Percentiles rank a stretch among this genome's conserved stretches.
phyloP scores from a whole-genome alignment of 92 coral and sea anemone genomes.

The Epizoanthus ramosus region DNA sequence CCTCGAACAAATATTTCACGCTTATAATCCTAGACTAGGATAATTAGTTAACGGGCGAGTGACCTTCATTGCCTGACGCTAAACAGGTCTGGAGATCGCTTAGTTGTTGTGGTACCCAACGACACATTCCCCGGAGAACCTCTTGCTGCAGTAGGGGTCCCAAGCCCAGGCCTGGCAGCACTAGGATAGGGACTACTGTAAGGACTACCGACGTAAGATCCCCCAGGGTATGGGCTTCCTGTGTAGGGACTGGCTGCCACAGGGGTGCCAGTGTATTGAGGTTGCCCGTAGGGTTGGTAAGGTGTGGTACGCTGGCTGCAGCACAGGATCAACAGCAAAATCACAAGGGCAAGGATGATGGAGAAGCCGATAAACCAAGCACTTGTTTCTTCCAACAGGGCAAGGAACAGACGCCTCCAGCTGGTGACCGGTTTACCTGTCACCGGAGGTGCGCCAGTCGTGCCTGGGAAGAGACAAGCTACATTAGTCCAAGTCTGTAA shows the following conservation, averaged over 20 bases:
- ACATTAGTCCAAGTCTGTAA: neutral
- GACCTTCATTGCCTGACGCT: constrained; percentile 27
- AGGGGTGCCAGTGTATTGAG: constrained; percentile 29
- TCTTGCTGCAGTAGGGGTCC: neutral
- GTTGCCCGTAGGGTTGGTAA: constrained; percentile 33
- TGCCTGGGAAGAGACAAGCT: neutral
- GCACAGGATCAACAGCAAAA: constrained; percentile 71
- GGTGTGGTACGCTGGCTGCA: constrained; percentile 66
- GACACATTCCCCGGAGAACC: constrained; percentile 29
- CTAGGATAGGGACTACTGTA: constrained; percentile 8
- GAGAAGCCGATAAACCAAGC: constrained; percentile 87
- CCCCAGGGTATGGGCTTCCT: constrained; percentile 50
- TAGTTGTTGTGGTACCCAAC: constrained; percentile 17
- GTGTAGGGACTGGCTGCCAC: constrained; percentile 62
- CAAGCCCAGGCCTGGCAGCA: neutral
- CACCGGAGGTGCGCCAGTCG: constrained; percentile 20
- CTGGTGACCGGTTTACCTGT: constrained; percentile 35
- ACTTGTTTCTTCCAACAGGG: constrained; percentile 82
- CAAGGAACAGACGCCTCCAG: constrained; percentile 60
- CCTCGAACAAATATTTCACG: neutral
- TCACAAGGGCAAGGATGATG: constrained; percentile 73
- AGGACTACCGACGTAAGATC: constrained; percentile 40
- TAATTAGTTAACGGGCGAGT: neutral
- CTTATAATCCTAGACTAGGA: neutral
- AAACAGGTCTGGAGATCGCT: constrained; percentile 31